Conservation (phyloP, 1,140 invertebrate genomes). For the Polyergus mexicanus region DNA sequence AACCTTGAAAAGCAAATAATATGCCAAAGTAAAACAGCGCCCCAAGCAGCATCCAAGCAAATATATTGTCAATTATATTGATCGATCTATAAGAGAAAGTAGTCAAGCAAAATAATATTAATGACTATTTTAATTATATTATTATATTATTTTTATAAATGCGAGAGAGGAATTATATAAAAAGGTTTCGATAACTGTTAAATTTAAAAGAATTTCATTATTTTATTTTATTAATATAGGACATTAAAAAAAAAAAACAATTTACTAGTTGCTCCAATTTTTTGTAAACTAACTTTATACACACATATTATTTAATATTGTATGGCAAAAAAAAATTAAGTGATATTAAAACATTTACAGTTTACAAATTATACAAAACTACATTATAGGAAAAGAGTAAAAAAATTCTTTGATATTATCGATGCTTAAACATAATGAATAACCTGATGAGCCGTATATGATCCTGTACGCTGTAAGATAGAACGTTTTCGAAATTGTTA, state of each 20-base stretch:
- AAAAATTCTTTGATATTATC: no score
- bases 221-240: no score
- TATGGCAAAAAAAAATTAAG: no score
- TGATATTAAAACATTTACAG: background rate
- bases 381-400: background rate
- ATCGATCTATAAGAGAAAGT: slow-evolving; percentile 19
- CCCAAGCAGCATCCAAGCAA: slow-evolving; percentile 27
- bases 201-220: no score
- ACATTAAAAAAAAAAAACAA: no score
- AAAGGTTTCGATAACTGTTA: no score
- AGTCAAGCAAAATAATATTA: no score
- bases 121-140: no score
- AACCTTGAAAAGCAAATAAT: slow-evolving; percentile 1
- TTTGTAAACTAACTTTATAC: no score
- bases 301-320: no score
- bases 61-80: slow-evolving; percentile 35
- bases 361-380: background rate
- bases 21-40: slow-evolving; percentile 14
- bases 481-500: background rate
- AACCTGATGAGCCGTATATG: slow-evolving; percentile 52
- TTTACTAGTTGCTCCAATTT: no score
- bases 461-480: slow-evolving; percentile 7
- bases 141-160: background rate
- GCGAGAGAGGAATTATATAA: no score
- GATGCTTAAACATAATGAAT: background rate